A percentile compares a stretch with the other conserved stretches of the same genome.
These are phyloP conservation scores for Anthopleura xanthogrammica DNA, from an alignment of 92 coral and sea anemone genomes.

Conservation along the genomic window DNA sequence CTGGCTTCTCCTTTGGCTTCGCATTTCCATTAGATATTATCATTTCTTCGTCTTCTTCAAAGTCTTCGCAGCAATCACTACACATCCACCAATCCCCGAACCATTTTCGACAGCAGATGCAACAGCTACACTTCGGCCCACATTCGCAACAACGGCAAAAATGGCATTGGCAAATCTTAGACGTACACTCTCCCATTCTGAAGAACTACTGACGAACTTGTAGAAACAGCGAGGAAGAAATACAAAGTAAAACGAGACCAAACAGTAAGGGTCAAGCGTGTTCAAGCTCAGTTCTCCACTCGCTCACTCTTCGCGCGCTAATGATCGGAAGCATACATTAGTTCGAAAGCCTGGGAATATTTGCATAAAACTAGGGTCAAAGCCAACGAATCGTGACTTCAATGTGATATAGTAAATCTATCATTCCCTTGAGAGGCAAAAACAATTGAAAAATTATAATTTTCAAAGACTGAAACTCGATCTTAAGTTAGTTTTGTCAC, in stretches of 20 bases:
- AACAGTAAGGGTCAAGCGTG: background rate
- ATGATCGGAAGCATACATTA: background rate
- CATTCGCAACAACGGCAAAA: slow-evolving; percentile 74
- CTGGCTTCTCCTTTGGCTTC: slow-evolving; percentile 59
- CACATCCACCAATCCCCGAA: slow-evolving; percentile 98
- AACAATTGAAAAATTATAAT: background rate
- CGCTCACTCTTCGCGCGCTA: background rate
- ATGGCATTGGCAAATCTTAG: slow-evolving; percentile 81
- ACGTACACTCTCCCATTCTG: slow-evolving; percentile 76
- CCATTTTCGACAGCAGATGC: slow-evolving; percentile 72
- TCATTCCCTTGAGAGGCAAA: background rate
- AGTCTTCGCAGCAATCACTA: slow-evolving; percentile 82
- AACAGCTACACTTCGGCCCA: slow-evolving; percentile 69
- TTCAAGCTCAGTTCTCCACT: background rate
- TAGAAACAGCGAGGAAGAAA: background rate
- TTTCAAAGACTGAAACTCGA: background rate
- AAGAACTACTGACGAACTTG: background rate
- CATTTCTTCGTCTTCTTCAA: slow-evolving; percentile 61
- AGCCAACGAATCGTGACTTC: slow-evolving; percentile 19
- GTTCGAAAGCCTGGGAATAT: background rate
- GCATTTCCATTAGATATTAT: slow-evolving; percentile 33
- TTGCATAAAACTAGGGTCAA: slow-evolving; percentile 29
- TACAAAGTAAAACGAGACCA: background rate
- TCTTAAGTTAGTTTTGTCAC: background rate
- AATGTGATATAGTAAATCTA: background rate